A percentile compares a stretch with the other conserved stretches of the same genome.
Conservation (phyloP, 2,113 vertebrate species). For the Callopanchax toddi region DNA sequence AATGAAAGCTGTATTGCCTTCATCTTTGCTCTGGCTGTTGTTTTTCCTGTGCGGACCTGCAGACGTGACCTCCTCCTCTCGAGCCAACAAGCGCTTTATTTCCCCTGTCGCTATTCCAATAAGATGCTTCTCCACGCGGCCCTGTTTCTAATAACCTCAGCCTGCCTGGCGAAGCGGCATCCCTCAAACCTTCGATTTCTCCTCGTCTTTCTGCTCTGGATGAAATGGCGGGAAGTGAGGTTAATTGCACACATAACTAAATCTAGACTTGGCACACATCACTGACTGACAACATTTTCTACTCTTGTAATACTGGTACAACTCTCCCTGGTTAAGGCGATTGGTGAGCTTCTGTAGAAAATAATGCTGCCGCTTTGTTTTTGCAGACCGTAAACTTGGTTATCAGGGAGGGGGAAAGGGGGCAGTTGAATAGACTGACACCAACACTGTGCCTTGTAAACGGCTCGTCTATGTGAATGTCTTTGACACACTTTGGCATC, state of each 20-base stretch:
- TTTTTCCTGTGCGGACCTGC: slow-evolving; percentile 37
- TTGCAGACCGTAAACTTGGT: slow-evolving; percentile 74
- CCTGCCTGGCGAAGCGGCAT: slow-evolving; percentile 47
- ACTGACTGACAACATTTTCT: slow-evolving; percentile 60
- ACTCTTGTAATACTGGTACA: slow-evolving; percentile 59
- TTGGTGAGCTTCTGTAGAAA: slow-evolving; percentile 79
- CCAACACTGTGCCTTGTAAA: slow-evolving; percentile 75
- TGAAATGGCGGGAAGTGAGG: slow-evolving; percentile 50
- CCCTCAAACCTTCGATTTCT: slow-evolving; percentile 18
- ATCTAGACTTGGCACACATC: slow-evolving; percentile 61
- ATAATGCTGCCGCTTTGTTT: slow-evolving; percentile 72
- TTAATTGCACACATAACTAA: slow-evolving; percentile 52
- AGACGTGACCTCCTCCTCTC: slow-evolving; percentile 49
- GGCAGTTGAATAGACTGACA: slow-evolving; percentile 67
- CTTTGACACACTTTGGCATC: slow-evolving; percentile 74
- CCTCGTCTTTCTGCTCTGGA: slow-evolving; percentile 17
- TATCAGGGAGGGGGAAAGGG: slow-evolving; percentile 66
- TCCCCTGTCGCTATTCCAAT: slow-evolving; percentile 70
- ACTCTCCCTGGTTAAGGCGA: slow-evolving; percentile 80
- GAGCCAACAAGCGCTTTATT: slow-evolving; percentile 62
- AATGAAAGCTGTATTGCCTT: slow-evolving; percentile 63
- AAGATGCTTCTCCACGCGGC: slow-evolving; percentile 52
- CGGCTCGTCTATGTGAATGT: slow-evolving; percentile 67
- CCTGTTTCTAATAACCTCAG: slow-evolving; percentile 60
- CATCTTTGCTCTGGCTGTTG: slow-evolving; percentile 47